Conservation (phyloP, 2,797 vertebrate genomes). For the Labeo calbasu region DNA sequence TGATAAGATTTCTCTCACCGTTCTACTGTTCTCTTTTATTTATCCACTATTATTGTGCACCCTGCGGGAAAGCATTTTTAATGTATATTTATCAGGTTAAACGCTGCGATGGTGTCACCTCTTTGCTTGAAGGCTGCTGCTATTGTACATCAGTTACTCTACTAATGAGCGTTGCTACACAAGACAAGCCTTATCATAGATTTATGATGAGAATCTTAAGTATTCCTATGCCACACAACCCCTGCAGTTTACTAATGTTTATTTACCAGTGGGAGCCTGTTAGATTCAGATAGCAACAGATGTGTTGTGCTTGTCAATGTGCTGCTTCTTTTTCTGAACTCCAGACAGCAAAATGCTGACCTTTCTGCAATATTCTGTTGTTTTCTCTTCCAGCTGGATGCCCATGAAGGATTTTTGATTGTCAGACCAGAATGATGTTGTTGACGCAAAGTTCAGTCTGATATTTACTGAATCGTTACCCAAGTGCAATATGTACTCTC, state of each 20-base stretch:
- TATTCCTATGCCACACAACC: conserved; percentile 28
- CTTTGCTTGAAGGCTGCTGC: conserved; percentile 46
- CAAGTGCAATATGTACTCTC: background rate
- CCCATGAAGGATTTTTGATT: conserved; percentile 30
- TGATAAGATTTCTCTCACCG: conserved; percentile 35
- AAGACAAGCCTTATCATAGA: conserved; percentile 43
- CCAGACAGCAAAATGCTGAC: conserved; percentile 16
- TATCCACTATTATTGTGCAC: conserved; percentile 17
- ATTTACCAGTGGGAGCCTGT: conserved; percentile 38
- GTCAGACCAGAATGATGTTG: conserved; percentile 40
- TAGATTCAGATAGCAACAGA: conserved; percentile 41
- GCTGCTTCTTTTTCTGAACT: conserved; percentile 16
- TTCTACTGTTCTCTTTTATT: conserved; percentile 34
- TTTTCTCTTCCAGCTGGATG: conserved; percentile 32
- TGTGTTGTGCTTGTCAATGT: conserved; percentile 33
- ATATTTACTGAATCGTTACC: conserved; percentile 17
- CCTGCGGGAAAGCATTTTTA: conserved; percentile 42
- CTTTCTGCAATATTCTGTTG: conserved; percentile 34
- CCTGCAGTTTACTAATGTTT: conserved; percentile 42
- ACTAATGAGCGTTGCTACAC: conserved; percentile 52
- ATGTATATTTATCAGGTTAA: conserved; percentile 59
- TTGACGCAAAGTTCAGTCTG: conserved; percentile 35
- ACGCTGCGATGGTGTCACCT: conserved; percentile 30
- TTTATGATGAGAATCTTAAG: conserved; percentile 51
- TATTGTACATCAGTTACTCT: conserved; percentile 54